A percentile compares a stretch with the other conserved stretches of the same genome.
phyloP scores from a whole-genome alignment of 2,113 vertebrate genomes.

The Crocuta crocuta region DNA sequence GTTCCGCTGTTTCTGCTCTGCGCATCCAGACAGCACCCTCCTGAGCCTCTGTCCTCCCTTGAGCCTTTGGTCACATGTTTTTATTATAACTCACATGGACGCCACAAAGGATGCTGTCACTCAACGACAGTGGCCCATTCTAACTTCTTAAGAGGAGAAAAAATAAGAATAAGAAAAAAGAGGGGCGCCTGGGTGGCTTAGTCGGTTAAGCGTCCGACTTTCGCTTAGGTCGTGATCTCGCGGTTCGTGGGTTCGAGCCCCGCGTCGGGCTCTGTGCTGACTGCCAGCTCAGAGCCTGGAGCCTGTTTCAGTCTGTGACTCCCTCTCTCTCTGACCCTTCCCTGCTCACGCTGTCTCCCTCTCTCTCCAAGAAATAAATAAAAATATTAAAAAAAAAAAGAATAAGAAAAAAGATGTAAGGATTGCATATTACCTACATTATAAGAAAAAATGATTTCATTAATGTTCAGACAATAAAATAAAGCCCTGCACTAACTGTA shows the following conservation, averaged over 20 bases:
- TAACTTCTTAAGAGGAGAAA: not conserved
- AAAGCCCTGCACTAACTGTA: not conserved
- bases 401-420: not conserved
- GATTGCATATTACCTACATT: not conserved
- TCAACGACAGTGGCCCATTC: not conserved
- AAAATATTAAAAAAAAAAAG: not conserved
- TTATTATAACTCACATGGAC: not conserved
- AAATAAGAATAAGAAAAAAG: not conserved
- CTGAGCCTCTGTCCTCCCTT: too few relatives aligned
- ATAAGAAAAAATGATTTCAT: not conserved
- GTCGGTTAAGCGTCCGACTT: too few relatives aligned
- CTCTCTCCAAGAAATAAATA: too few relatives aligned
- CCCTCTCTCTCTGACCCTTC: too few relatives aligned
- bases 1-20: not conserved
- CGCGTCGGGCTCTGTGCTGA: too few relatives aligned
- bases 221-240: too few relatives aligned
- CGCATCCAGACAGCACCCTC: too few relatives aligned
- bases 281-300: too few relatives aligned
- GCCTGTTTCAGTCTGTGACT: too few relatives aligned
- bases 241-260: too few relatives aligned
- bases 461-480: not conserved
- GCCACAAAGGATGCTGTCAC: rapidly evolving
- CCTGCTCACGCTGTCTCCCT: too few relatives aligned
- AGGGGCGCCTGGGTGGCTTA: too few relatives aligned
- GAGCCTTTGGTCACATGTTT: not conserved